Conservation (phyloP, 2,113 vertebrate species). For the Circaetus gallicus region DNA sequence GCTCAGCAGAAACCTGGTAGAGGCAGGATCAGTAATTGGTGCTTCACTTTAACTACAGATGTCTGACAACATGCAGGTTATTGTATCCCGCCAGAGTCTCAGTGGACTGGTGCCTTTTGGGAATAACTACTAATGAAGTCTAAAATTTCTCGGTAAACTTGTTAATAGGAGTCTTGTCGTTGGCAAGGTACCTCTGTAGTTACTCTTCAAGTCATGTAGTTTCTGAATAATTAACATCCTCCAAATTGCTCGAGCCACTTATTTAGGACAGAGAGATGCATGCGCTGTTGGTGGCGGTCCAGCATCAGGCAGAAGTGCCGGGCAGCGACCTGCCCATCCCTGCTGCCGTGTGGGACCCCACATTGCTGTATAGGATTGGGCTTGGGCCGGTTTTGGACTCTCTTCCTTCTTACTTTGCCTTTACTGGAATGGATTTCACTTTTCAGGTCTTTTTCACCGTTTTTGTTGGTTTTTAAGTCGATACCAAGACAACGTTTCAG, state of each 20-base stretch:
- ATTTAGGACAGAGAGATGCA: background rate
- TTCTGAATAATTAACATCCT: conserved; percentile 10
- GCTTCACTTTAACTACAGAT: background rate
- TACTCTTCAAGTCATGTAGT: background rate
- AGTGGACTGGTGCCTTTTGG: background rate
- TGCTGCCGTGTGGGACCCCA: accelerated
- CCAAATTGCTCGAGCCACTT: background rate
- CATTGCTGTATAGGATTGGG: accelerated
- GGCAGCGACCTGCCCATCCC: background rate
- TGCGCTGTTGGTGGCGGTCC: background rate
- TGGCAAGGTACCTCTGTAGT: background rate
- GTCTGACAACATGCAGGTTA: background rate
- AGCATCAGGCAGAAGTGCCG: background rate
- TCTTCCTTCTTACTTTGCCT: background rate
- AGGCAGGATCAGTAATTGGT: background rate
- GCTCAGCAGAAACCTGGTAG: background rate
- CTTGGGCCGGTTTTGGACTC: background rate
- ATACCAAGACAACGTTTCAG: background rate
- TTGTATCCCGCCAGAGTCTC: background rate
- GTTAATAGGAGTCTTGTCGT: background rate
- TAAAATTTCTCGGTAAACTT: background rate
- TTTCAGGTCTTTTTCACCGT: background rate
- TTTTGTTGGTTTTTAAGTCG: background rate
- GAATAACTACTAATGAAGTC: conserved; percentile 22
- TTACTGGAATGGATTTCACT: background rate